phyloP scores from a whole-genome alignment of 2,888 invertebrate species.

The Rhimphoctona megacephalus region DNA sequence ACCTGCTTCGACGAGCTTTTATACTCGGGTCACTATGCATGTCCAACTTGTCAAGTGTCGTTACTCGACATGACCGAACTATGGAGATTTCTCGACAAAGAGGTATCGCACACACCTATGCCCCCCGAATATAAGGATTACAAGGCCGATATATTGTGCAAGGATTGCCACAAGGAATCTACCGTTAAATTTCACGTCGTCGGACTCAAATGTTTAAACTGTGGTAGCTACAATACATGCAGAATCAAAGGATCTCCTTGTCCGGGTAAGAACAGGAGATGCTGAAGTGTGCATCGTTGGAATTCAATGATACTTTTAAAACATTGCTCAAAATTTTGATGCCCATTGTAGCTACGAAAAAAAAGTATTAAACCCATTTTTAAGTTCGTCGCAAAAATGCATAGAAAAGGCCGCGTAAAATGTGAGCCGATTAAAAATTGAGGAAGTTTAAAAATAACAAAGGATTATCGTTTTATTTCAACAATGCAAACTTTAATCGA shows the following conservation, averaged over 20 bases:
- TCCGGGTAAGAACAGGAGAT: constrained; percentile 74
- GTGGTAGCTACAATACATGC: constrained; percentile 97
- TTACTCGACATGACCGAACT: constrained; percentile 94
- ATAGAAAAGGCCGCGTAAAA: too few species aligned
- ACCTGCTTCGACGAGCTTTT: constrained; percentile 93
- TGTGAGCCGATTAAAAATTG: too few species aligned
- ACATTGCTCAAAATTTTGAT: neutral
- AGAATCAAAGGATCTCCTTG: constrained; percentile 89
- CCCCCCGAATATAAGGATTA: constrained; percentile 93
- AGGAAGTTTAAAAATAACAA: too few species aligned
- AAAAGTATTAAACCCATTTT: too few species aligned
- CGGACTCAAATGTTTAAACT: constrained; percentile 93
- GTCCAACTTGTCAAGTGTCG: constrained; percentile 95
- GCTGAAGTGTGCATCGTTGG: neutral
- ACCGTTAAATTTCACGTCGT: constrained; percentile 94
- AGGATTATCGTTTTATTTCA: too few species aligned
- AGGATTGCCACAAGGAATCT: constrained; percentile 95
- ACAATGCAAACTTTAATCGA: too few species aligned
- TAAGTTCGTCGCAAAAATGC: too few species aligned
- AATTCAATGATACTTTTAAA: neutral
- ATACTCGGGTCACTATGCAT: constrained; percentile 92
- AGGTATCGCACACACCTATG: constrained; percentile 93
- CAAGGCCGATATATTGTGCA: constrained; percentile 93
- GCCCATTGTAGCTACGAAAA: neutral
- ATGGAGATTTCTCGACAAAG: constrained; percentile 93